phyloP scores from a whole-genome alignment of 2,888 invertebrate genomes.

The Gymnocheta viridis region DNA sequence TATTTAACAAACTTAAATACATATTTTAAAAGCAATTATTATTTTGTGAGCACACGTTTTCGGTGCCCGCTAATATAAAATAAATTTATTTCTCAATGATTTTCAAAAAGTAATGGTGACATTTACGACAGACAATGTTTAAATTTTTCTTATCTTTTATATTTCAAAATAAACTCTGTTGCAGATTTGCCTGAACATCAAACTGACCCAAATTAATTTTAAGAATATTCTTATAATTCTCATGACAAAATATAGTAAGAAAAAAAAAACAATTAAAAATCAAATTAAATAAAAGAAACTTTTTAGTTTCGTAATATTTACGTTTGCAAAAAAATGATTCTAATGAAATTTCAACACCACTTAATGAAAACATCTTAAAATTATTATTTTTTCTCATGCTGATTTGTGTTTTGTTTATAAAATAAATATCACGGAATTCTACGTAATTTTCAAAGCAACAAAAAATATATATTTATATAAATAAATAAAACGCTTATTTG shows the following conservation, averaged over 20 bases:
- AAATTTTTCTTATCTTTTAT: neutral
- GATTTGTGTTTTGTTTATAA: constrained; percentile 53
- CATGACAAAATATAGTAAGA: constrained; percentile 11
- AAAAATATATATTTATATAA: constrained; percentile 9
- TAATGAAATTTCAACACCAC: constrained; percentile 56
- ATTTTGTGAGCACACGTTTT: too few relatives aligned
- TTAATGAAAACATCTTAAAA: constrained; percentile 34
- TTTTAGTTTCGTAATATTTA: constrained; percentile 7
- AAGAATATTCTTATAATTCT: constrained; percentile 26
- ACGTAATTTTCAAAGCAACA: constrained; percentile 36
- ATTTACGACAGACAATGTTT: neutral
- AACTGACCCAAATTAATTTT: constrained; percentile 26
- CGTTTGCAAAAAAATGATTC: constrained; percentile 45
- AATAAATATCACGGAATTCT: constrained; percentile 35
- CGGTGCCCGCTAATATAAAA: too few relatives aligned
- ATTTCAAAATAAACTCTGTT: neutral
- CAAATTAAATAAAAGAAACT: neutral
- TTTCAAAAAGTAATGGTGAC: neutral
- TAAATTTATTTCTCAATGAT: neutral
- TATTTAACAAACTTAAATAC: too few relatives aligned
- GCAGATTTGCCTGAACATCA: neutral
- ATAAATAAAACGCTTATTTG: constrained; percentile 32
- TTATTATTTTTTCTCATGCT: constrained; percentile 55
- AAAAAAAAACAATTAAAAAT: too few relatives aligned
- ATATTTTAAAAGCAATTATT: too few relatives aligned